Percentiles rank a stretch among this genome's conserved stretches.
Conservation (phyloP, 2,113 vertebrate genomes). For the Meleagris gallopavo region DNA sequence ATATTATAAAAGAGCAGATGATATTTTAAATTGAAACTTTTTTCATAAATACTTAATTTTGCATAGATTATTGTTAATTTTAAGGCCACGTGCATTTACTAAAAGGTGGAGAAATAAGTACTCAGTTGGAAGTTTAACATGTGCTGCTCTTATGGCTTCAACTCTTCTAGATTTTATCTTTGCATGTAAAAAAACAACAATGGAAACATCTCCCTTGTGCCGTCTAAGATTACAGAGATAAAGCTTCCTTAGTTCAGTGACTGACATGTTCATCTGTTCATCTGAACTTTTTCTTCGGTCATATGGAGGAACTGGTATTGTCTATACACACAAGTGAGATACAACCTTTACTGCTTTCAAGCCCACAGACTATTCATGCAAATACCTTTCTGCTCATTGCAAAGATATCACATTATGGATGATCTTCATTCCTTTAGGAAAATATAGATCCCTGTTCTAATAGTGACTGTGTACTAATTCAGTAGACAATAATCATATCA, state of each 20-base stretch:
- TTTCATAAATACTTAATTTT: constrained; percentile 59
- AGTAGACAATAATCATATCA: background rate
- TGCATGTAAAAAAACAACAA: background rate
- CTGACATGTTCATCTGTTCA: constrained; percentile 17
- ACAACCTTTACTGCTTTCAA: background rate
- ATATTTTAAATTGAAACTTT: constrained; percentile 21
- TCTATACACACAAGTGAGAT: constrained; percentile 25
- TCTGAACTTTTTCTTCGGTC: constrained; percentile 23
- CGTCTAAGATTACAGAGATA: constrained; percentile 26
- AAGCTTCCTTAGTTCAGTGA: background rate
- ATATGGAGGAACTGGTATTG: background rate
- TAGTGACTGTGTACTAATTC: background rate
- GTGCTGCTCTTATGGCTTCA: background rate
- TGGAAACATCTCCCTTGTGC: background rate
- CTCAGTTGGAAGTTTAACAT: background rate
- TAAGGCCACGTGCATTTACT: background rate
- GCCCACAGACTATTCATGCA: background rate
- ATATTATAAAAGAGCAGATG: background rate
- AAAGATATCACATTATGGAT: background rate
- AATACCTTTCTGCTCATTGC: background rate
- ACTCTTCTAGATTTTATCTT: background rate
- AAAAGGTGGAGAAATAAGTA: background rate
- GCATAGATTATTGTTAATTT: background rate
- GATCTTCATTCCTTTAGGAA: background rate
- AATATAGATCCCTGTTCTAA: background rate